Base-by-base conservation (phyloP, 2,797 vertebrate genomes). In the Siniperca obscura region DNA sequence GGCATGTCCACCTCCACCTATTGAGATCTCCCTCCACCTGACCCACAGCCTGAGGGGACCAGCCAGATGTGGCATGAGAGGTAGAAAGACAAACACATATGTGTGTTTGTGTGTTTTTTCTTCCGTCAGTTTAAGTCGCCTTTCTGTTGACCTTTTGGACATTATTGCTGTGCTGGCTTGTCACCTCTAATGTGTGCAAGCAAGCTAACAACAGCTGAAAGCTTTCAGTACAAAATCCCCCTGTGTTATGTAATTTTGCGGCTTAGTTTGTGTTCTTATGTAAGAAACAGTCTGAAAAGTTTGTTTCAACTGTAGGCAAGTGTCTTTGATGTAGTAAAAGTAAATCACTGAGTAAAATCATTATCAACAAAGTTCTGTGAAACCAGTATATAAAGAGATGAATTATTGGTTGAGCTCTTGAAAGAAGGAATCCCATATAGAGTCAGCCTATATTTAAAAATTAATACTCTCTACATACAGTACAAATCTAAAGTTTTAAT, bases 1-100 rank as follows among this genome's bases (percentile, higher is more conserved):
- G 75, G 16, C 91, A 76, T 46, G 91, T 87, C 72, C 67, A 78
- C 57, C 42, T 78, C 61, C 68, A 72, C 61, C 70, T 70, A 52
- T 25, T 27, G 70, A 72, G 36, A 72, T 76, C 78, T 67, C 48
- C 72, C 82, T 71, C 70, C 52, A 69, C 67, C 74, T 83, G 82
- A 87, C 61, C 62, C 69, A 81, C 71, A 65, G 59, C 88, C 87
- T 2, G 25, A 77, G 66, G 70, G 53, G 61, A 48, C 5, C 22
- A 69, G 72, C 48, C 79, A 82, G 76, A 78, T 80, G 52, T 77
- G 48, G 57, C 22, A 53, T 68, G 38, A 76, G 64, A 74, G 12
- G 2, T 34, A 78, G 46, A 56, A 30, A 66, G 27, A 82, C 12
- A 34, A 10, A 77, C 3, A 56, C n/a, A 38, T 1, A 7, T 14